phyloP scores from a whole-genome alignment of 2,797 vertebrate genomes.

The Pitangus sulphuratus region DNA sequence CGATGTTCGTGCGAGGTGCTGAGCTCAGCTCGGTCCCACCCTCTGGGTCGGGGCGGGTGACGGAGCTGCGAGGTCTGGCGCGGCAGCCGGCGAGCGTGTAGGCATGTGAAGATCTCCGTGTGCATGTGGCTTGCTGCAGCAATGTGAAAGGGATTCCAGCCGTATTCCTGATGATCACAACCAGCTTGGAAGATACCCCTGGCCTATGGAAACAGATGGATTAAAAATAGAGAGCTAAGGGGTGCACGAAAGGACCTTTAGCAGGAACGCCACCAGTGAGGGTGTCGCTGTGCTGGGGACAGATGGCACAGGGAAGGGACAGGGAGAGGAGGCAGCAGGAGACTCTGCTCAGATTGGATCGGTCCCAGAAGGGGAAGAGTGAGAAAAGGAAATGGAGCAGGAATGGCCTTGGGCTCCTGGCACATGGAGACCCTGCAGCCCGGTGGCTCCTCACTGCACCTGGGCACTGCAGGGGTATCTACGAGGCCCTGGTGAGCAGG shows the following conservation, averaged over 20 bases:
- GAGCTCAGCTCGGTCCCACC: not conserved
- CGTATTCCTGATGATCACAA: not conserved
- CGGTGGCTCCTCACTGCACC: not conserved
- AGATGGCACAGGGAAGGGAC: not conserved
- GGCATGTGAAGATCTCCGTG: not conserved
- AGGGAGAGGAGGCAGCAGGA: not conserved
- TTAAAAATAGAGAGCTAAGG: not conserved
- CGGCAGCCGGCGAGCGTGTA: not conserved
- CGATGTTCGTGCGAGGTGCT: not conserved
- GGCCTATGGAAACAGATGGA: not conserved
- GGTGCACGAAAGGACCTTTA: not conserved
- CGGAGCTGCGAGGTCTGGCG: not conserved
- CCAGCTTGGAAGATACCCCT: not conserved
- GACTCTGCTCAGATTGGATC: not conserved
- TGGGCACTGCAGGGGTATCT: not conserved
- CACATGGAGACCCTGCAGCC: fast-evolving
- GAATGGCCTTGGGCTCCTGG: not conserved
- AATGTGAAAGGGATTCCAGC: fast-evolving
- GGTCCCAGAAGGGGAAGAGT: not conserved
- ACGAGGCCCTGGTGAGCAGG: fast-evolving
- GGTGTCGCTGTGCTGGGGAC: not conserved
- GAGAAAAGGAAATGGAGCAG: not conserved
- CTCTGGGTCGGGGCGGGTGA: fast-evolving
- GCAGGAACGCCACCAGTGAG: not conserved
- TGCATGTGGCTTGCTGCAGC: not conserved